These are phyloP conservation scores for Pholis gunnellus DNA, from an alignment of 2,113 vertebrate species.

Conservation along the genomic window DNA sequence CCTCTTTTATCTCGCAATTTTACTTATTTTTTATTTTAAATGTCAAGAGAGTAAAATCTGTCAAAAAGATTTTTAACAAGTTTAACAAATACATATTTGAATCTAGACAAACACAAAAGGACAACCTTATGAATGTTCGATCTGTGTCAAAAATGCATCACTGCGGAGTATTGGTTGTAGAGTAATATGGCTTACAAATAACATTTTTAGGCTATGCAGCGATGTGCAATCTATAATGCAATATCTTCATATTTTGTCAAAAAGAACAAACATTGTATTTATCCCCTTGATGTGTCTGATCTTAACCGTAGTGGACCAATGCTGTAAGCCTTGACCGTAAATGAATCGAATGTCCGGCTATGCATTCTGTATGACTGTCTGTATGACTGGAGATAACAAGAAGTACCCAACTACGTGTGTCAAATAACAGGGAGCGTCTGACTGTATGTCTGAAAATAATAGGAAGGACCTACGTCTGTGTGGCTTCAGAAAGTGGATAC, in stretches of 20 bases:
- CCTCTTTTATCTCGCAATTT: background rate
- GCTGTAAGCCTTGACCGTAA: background rate
- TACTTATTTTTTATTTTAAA: background rate
- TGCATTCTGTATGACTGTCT: background rate
- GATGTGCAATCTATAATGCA: background rate
- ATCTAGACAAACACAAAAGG: background rate
- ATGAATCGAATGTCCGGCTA: background rate
- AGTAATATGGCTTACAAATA: background rate
- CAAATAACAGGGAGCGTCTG: background rate
- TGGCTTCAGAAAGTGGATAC: background rate
- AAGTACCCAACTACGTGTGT: background rate
- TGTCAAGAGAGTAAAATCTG: background rate
- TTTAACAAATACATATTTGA: background rate
- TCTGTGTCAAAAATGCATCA: background rate
- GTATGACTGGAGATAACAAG: background rate
- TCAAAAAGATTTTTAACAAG: background rate
- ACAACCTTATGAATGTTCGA: background rate
- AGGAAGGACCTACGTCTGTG: background rate
- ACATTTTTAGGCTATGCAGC: background rate
- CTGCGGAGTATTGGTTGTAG: background rate
- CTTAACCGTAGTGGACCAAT: too few relatives aligned
- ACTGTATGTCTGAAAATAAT: background rate
- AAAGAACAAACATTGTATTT: too few relatives aligned
- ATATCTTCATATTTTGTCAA: background rate
- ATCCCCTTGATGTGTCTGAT: too few relatives aligned